Evolutionary conservation across 2,888 invertebrate species (phyloP), one percentile per base, ranked within the genome.

Genomic region (Meteorus cinctellus): DNA sequence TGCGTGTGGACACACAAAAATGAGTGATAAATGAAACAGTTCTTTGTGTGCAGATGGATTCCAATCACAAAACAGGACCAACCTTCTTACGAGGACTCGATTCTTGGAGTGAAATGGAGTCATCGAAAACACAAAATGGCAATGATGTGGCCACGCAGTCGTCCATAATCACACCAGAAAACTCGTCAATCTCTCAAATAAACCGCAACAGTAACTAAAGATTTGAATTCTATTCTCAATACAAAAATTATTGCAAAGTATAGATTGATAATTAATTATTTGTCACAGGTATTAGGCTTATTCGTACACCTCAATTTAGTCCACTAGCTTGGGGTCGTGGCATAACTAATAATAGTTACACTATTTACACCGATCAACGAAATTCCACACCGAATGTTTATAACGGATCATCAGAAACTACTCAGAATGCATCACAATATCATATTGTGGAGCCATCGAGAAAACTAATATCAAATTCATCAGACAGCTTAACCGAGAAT

Each of bases 81-180:
- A 45, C 51, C 55, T 48, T 12, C 16, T 59, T 36, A 36, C 55
- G 12, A 48, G 69, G 69, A 74, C 1, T 6, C 55, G 51, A 70
- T 81, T 4, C 34, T 81, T 48, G 76, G 76, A 10, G 0, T 6
- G 24, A 1, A 67, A 12, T 24, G 29, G 63, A 74, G 70, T 19
- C 71, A 0, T 48, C 72, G 63, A 19, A 34, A 51, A 34, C 10
- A 10, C 41, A 66, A 31, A 65, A 19, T 14, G n/a, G 31, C 45
- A 27, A 34, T 80, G 79, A 65, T 81, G 72, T 86, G 83, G 84
- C 85, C 84, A 6, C 79, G 86, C 72, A 82, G 78, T 27, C 83
- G 84, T 12, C 85, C 85, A 12, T 84, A 82, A 27, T n/a, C 16
- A 1, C 45, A n/a, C 24, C 69, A 8, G 16, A 66, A 41, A 6